Conservation (phyloP, 2,113 vertebrate genomes). For the Orthochromis indermauri region DNA sequence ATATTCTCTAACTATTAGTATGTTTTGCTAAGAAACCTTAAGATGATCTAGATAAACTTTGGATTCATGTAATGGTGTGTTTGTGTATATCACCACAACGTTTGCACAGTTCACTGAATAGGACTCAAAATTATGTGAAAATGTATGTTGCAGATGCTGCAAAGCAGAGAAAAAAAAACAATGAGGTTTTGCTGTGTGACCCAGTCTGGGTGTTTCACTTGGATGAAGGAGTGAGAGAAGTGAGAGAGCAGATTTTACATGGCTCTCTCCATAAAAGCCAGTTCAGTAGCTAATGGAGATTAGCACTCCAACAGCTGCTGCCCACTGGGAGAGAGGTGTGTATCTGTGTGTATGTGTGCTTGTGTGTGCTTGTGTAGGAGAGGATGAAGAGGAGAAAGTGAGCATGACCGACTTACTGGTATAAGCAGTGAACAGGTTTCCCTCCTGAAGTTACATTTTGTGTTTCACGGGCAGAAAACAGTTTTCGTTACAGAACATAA, state of each 20-base stretch:
- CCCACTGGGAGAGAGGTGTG: constrained; percentile 48
- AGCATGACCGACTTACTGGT: not conserved
- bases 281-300: constrained; percentile 70
- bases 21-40: not conserved
- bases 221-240: constrained; percentile 9
- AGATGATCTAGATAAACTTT: not conserved
- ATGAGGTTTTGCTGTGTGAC: not conserved
- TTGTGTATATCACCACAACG: not conserved
- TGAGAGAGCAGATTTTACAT: constrained; percentile 17
- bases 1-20: not conserved
- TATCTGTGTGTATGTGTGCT: constrained; percentile 6
- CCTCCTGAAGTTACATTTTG: constrained; percentile 24
- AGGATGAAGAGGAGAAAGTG: not conserved
- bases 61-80: not conserved
- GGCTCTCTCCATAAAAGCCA: constrained; percentile 41
- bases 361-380: not conserved
- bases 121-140: not conserved
- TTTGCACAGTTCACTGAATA: not conserved
- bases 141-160: not conserved
- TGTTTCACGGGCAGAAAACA: constrained; percentile 19
- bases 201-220: not conserved
- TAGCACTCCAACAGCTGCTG: constrained; percentile 68
- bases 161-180: not conserved
- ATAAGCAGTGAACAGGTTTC: not conserved
- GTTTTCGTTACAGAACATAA: constrained; percentile 36